A percentile compares a stretch with the other conserved stretches of the same genome.
Conservation (phyloP, 1,140 invertebrate species). For the Myzus persicae region DNA sequence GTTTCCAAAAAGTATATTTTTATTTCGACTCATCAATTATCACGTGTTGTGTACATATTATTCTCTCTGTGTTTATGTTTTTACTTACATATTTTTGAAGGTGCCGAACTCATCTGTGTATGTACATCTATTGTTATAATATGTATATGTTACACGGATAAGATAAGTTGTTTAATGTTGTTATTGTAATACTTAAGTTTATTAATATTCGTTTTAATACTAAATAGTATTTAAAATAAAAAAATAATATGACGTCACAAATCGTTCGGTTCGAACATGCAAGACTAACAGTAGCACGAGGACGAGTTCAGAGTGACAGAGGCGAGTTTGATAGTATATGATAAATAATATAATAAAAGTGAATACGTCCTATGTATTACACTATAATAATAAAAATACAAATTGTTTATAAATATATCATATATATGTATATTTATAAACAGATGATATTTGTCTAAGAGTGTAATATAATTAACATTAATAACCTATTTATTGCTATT, state of each 20-base stretch:
- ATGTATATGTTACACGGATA: background rate
- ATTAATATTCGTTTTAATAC: background rate
- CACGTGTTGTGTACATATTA: background rate
- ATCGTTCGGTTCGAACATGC: slow-evolving; percentile 43
- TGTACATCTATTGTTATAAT: slow-evolving; percentile 7
- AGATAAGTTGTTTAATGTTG: background rate
- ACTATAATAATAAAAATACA: slow-evolving; percentile 26
- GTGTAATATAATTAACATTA: background rate
- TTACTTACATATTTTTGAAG: slow-evolving; percentile 57
- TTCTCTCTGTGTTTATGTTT: background rate
- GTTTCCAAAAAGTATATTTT: background rate
- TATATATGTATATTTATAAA: background rate
- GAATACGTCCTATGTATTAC: background rate
- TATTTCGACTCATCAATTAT: background rate
- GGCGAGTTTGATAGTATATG: slow-evolving; percentile 22
- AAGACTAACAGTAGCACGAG: slow-evolving; percentile 24
- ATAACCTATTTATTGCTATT: slow-evolving; percentile 27
- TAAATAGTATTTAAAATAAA: slow-evolving; percentile 17
- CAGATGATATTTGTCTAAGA: background rate
- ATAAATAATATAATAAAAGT: slow-evolving; percentile 22
- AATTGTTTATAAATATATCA: background rate
- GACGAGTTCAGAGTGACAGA: slow-evolving; percentile 46
- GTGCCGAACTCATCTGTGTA: background rate
- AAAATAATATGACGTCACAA: slow-evolving; percentile 15
- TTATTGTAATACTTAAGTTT: background rate